These are phyloP conservation scores for Varecia variegata DNA, from an alignment of 2,797 vertebrate species.

Conservation along the genomic window DNA sequence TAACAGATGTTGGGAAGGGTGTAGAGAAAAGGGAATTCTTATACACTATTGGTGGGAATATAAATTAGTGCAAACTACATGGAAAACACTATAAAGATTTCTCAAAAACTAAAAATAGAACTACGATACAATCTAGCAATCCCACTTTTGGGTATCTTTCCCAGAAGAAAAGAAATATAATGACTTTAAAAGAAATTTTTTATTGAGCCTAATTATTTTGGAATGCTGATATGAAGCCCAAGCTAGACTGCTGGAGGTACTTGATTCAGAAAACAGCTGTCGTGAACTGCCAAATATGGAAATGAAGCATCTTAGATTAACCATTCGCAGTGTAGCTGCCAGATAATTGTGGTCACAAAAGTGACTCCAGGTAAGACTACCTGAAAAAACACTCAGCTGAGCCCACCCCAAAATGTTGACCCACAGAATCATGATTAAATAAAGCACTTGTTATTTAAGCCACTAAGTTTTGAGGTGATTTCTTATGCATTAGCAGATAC, in stretches of 20 bases:
- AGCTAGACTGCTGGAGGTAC: not conserved
- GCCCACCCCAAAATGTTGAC: not conserved
- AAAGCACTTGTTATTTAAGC: not conserved
- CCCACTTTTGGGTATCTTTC: too few species aligned
- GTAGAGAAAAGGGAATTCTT: too few species aligned
- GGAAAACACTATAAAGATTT: too few species aligned
- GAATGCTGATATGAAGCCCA: not conserved
- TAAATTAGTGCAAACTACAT: too few species aligned
- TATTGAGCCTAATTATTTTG: not conserved
- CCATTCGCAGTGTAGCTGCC: not conserved
- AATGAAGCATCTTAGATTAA: not conserved
- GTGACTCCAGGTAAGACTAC: not conserved
- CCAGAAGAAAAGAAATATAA: too few species aligned
- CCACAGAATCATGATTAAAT: not conserved
- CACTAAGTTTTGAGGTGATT: not conserved
- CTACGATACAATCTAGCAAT: too few species aligned
- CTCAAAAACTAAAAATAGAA: too few species aligned
- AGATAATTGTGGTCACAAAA: not conserved
- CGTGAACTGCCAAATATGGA: not conserved
- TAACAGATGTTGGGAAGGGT: too few species aligned
- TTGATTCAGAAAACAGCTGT: not conserved
- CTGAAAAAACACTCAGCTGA: not conserved
- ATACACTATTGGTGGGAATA: too few species aligned
- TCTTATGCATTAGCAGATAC: not conserved
- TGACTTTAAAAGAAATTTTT: not conserved